Percentiles rank a stretch among this genome's conserved stretches.
Conservation (phyloP, 1,140 invertebrate genomes). For the Physella acuta region DNA sequence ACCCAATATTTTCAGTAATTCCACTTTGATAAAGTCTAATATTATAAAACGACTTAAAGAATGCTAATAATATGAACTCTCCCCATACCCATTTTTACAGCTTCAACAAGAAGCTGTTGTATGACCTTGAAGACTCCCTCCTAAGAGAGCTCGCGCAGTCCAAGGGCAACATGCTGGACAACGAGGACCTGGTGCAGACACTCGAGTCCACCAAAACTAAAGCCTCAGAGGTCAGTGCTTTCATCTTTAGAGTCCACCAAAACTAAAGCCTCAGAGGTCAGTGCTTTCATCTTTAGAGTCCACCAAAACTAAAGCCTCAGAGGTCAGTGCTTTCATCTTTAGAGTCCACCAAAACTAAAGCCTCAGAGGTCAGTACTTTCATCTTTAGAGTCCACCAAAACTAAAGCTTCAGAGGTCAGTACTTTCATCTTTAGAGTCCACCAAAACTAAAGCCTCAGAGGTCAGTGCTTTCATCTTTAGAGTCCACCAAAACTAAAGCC, state of each 20-base stretch:
- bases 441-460: too few relatives aligned
- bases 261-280: constrained; percentile 70
- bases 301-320: constrained; percentile 76
- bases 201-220: constrained; percentile 84
- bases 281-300: constrained; percentile 72
- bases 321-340: constrained; percentile 65
- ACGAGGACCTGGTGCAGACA: constrained; percentile 77
- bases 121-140: constrained; percentile 77
- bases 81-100: constrained; percentile 56
- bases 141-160: constrained; percentile 77
- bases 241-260: constrained; percentile 84
- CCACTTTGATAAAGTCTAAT: too few relatives aligned
- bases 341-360: constrained; percentile 83
- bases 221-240: constrained; percentile 64
- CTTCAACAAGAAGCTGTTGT: constrained; percentile 77
- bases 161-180: constrained; percentile 85
- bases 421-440: too few relatives aligned
- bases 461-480: too few relatives aligned
- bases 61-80: too few relatives aligned
- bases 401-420: too few relatives aligned
- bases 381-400: too few relatives aligned
- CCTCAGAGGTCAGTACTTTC: constrained; percentile 63
- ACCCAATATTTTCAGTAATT: too few relatives aligned
- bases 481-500: too few relatives aligned
- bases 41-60: too few relatives aligned